Conservation (phyloP, 2,888 invertebrate species). For the Catocala fraxini region DNA sequence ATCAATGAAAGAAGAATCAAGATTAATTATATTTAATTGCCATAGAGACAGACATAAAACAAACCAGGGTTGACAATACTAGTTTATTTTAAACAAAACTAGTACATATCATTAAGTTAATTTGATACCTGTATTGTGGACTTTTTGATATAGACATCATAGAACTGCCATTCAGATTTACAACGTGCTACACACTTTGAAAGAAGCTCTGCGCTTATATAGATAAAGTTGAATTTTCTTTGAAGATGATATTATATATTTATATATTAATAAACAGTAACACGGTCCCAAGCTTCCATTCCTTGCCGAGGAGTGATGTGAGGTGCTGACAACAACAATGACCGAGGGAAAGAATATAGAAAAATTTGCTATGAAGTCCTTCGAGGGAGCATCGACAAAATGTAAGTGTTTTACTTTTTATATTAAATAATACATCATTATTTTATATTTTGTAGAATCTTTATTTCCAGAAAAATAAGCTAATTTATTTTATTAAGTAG, state of each 20-base stretch:
- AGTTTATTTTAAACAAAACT: slow-evolving; percentile 13
- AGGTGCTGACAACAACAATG: slow-evolving; percentile 39
- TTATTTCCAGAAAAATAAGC: too few relatives aligned
- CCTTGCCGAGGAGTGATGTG: slow-evolving; percentile 39
- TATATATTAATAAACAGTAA: slow-evolving; percentile 36
- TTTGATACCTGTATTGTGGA: slow-evolving; percentile 29
- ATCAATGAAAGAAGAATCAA: too few relatives aligned
- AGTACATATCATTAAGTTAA: slow-evolving; percentile 23
- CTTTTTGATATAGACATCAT: slow-evolving; percentile 36
- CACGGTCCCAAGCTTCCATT: slow-evolving; percentile 27
- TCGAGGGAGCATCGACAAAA: slow-evolving; percentile 39
- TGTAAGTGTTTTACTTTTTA: slow-evolving; percentile 39
- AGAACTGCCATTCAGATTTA: slow-evolving; percentile 22
- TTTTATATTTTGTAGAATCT: too few relatives aligned
- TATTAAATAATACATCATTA: not conserved
- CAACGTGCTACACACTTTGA: slow-evolving; percentile 6
- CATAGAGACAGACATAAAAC: too few relatives aligned
- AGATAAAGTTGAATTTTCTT: slow-evolving; percentile 17
- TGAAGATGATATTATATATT: not conserved
- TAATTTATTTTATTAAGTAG: too few relatives aligned
- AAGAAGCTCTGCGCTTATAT: not conserved
- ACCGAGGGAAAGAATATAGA: slow-evolving; percentile 36
- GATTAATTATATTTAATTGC: too few relatives aligned
- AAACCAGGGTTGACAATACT: not conserved
- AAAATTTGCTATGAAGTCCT: slow-evolving; percentile 37